Evolutionary conservation across 2,888 invertebrate genomes (phyloP).

Genomic region (Papilio demoleus): DNA sequence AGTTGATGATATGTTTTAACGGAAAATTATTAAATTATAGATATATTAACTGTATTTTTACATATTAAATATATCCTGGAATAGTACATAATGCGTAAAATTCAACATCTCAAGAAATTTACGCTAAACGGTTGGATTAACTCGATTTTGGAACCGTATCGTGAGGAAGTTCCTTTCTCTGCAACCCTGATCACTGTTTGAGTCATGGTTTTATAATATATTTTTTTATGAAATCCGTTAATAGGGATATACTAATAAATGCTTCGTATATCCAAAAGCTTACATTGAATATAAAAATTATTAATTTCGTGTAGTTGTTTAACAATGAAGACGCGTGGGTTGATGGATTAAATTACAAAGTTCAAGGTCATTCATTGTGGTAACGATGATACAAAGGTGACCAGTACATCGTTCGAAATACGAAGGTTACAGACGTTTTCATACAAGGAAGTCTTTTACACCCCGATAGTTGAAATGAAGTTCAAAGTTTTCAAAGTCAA

Average conservation of each 20-base stretch:
- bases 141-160: no score
- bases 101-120: no score
- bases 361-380: constrained; percentile 30
- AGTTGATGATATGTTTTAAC: neutral
- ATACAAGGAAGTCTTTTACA: neutral
- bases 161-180: no score
- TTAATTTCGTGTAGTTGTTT: no score
- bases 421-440: constrained; percentile 9
- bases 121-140: no score
- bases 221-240: no score
- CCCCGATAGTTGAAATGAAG: neutral
- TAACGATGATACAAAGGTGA: constrained; percentile 1
- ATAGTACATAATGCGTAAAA: no score
- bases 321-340: constrained; percentile 29
- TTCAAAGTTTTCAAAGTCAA: neutral
- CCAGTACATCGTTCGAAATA: neutral
- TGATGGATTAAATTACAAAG: constrained; percentile 31
- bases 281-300: no score
- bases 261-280: neutral
- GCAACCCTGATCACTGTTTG: no score
- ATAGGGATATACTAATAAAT: neutral
- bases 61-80: no score
- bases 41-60: no score
- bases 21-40: neutral
- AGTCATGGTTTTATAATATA: no score